Evolutionary conservation across 1,140 invertebrate genomes (phyloP), one percentile per base, ranked within the genome.

Genomic region (Saccostrea glomerata): DNA sequence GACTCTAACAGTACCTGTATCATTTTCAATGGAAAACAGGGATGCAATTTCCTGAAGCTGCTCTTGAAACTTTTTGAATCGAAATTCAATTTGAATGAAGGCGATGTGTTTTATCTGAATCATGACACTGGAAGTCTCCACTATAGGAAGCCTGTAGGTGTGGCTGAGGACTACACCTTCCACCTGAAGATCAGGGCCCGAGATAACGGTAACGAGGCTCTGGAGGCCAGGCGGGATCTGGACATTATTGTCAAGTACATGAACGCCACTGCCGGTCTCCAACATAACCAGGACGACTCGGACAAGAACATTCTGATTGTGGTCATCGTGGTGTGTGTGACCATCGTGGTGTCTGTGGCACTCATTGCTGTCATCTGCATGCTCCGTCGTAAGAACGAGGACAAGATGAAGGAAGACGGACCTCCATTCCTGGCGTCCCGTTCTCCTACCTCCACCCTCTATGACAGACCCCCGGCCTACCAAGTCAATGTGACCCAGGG

Each of bases 11-110:
- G 84, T 66, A 0, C 89, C 89, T 23, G 55, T 86, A n/a, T 40
- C 17, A 86, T 87, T 85, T 13, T 83, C 60, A 60, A 90, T 85
- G 20, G 63, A 58, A 86, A 90, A 88, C 40, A 88, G 84, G 12
- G 88, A 25, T 55, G 83, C 66, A 83, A 90, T 88, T 90, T 90
- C 86, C 30, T 82, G 66, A 25, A 70, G n/a, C 55, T 90, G 87
- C 6, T 70, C 66, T 23, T 85, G 70, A 73, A 85, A 88, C 40
- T 83, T 86, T 54, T 88, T 87, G 20, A 89, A 77, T 12, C 77
- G 84, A 95, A 99, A 99, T 25, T 96, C 96, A 4, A 99, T 96
- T 0, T 96, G 96, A 0, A 89, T 56, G 66, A 63, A 82, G 89
- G 87, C 6, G 84, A 83, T 23, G 55, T 86, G 9, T 89, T 89